Evolutionary conservation across 1,140 invertebrate species (phyloP).

Genomic region (Drosophila sturtevanti): DNA sequence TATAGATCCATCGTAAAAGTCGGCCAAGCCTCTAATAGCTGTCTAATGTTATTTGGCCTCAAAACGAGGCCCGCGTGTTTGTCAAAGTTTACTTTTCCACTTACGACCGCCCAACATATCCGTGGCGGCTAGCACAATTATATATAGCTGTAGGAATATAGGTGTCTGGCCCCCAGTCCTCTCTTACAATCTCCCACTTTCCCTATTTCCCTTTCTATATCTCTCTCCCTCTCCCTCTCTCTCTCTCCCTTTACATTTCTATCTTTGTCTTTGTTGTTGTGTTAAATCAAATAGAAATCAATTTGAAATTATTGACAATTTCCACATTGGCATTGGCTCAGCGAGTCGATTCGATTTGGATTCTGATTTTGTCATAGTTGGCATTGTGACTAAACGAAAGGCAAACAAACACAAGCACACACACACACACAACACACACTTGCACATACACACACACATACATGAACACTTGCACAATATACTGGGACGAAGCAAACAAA

Average conservation of each 20-base stretch:
- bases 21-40: conserved; percentile 72
- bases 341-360: conserved; percentile 52
- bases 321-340: conserved; percentile 78
- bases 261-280: conserved; percentile 50
- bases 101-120: conserved; percentile 30
- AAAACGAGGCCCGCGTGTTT: conserved; percentile 39
- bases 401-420: conserved; percentile 55
- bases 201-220: neutral
- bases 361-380: conserved; percentile 69
- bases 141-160: conserved; percentile 19
- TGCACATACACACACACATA: conserved; percentile 23
- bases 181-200: neutral
- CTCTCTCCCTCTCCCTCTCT: neutral
- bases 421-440: conserved; percentile 27
- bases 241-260: neutral
- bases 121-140: conserved; percentile 43
- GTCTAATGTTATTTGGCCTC: conserved; percentile 69
- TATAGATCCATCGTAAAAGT: conserved; percentile 69
- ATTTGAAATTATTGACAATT: conserved; percentile 83
- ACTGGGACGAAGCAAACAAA: conserved; percentile 41
- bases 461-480: neutral
- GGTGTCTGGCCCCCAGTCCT: conserved; percentile 27
- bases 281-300: conserved; percentile 82
- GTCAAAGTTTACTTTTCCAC: conserved; percentile 65
- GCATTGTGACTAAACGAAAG: conserved; percentile 68